These are phyloP conservation scores for Saccopteryx bilineata DNA, from an alignment of 2,113 vertebrate species.

Conservation along the genomic window DNA sequence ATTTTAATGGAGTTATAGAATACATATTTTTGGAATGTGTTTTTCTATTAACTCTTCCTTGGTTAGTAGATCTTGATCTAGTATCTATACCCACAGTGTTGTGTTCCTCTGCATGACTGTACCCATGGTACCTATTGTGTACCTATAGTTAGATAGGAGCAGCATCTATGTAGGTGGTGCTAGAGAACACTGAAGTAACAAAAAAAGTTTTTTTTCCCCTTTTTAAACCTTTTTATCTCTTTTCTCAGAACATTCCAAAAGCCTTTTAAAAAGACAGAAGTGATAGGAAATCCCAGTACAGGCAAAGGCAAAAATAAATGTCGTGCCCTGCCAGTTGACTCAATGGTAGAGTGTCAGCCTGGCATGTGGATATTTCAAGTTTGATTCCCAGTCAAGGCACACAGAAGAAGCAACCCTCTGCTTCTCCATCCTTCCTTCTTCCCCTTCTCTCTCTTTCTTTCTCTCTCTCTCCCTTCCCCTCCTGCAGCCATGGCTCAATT, in stretches of 20 bases:
- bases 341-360: too few species aligned
- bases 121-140: neutral
- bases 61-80: neutral
- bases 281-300: neutral
- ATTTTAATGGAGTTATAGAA: neutral
- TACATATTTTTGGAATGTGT: neutral
- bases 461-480: too few species aligned
- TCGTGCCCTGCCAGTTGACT: too few species aligned
- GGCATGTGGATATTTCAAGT: too few species aligned
- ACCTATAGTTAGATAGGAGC: neutral
- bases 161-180: neutral
- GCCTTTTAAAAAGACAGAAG: neutral
- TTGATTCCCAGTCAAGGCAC: too few species aligned
- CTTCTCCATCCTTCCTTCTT: too few species aligned
- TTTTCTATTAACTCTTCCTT: neutral
- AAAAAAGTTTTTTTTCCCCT: neutral
- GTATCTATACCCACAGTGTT: neutral
- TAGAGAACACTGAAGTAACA: neutral
- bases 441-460: too few species aligned
- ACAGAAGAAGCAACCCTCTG: too few species aligned
- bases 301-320: conserved; percentile 48
- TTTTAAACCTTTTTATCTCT: neutral
- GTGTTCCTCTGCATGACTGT: neutral
- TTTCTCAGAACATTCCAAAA: neutral
- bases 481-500: too few species aligned